Evolutionary conservation across 2,797 vertebrate species (phyloP).

Genomic region (Arctocebus calabarensis): DNA sequence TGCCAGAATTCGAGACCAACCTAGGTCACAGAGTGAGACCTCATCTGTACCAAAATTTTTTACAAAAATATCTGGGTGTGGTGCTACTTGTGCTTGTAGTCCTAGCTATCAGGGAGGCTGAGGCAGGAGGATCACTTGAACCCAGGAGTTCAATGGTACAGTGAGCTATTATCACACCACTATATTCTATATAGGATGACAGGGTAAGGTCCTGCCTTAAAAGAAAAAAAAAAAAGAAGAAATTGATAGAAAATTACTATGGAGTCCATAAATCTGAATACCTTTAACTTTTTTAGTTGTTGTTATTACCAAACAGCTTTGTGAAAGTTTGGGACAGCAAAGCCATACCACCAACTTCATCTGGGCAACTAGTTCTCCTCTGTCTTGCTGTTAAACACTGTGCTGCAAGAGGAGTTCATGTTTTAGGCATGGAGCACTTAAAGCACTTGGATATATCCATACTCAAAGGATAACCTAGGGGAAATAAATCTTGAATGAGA

Average conservation of each 20-base stretch:
- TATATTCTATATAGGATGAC: neutral
- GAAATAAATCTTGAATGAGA: neutral
- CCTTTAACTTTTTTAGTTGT: neutral
- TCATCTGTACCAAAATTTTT: neutral
- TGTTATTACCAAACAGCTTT: neutral
- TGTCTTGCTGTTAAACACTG: neutral
- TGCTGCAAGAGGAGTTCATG: neutral
- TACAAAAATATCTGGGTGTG: neutral
- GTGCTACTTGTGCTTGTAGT: neutral
- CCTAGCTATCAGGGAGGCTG: neutral
- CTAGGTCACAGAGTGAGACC: neutral
- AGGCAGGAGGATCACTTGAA: neutral
- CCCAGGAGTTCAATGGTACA: neutral
- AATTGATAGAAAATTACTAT: neutral
- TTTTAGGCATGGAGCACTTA: neutral
- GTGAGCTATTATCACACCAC: neutral
- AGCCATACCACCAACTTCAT: fast-evolving
- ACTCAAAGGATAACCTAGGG: neutral
- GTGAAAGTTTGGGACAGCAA: neutral
- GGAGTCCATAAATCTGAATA: neutral
- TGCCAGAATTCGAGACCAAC: neutral
- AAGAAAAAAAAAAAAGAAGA: neutral
- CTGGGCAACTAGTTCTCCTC: fast-evolving
- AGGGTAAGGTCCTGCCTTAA: neutral
- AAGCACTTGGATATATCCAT: neutral